Base-by-base conservation (phyloP, 2,888 invertebrate species). In the Nineta flava region DNA sequence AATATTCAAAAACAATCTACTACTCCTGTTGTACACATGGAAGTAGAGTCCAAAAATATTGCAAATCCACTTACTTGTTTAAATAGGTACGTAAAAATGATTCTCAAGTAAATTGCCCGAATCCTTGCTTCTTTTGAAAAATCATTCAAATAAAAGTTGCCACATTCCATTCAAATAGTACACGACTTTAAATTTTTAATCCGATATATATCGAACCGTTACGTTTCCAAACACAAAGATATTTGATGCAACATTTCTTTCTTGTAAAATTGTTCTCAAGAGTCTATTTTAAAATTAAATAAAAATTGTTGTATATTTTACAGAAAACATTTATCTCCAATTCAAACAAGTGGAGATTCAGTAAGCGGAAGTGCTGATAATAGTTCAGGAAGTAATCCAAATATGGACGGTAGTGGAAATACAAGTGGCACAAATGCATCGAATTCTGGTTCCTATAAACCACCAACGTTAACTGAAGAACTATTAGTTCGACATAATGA, bases 401-500 rank as follows among this genome's bases (percentile, higher is more conserved):
- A 71, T 50, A 70, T 73, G 58, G 74, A 73, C 57, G 73, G 70
- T 51, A 69, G 69, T 12, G 70, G 70, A 2, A 67, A 69, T 41
- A 72, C 70, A 1, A 73, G 71, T 51, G 68, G 65, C 9, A 67
- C 63, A 17, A 65, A 66, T 50, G 67, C 67, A 1, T 70, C 69
- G 16, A 57, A 65, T 53, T 26, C 19, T 6, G 63, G 63, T 55
- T 63, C 66, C 32, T 69, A 71, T 31, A 74, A 73, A 44, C 65
- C 70, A 6, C 69, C 71, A 0, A 72, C 72, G 15, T 63, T 82
- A 9, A 82, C 81, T 1, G 76, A 79, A 60, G 73, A 72, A 1
- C 57, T 81, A 42, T 62, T 82, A 5, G 72, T 67, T 50, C 71
- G 84, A 59, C 90, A 90, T 62, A 88, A 87, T 57, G 74, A 77